phyloP scores from a whole-genome alignment of 2,888 invertebrate species.

The Netelia inedita region DNA sequence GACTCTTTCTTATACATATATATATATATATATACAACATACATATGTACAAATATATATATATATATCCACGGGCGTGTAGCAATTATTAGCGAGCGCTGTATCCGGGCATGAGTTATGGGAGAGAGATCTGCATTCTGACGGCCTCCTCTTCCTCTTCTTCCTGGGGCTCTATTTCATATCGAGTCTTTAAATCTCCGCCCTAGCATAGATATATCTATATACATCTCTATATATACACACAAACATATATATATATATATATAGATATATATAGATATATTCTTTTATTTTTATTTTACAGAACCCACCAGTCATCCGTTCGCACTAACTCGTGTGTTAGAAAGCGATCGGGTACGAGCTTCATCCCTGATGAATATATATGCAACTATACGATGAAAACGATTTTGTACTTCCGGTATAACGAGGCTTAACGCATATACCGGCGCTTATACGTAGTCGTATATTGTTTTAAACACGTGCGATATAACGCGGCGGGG shows the following conservation, averaged over 20 bases:
- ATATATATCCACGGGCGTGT: slow-evolving; percentile 75
- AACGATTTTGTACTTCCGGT: slow-evolving; percentile 62
- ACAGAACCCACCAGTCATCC: slow-evolving; percentile 37
- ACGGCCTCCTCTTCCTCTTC: slow-evolving; percentile 67
- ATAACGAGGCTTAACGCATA: slow-evolving; percentile 26
- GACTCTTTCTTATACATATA: slow-evolving; percentile 4
- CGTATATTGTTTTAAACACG: no score
- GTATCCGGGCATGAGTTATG: slow-evolving; percentile 77
- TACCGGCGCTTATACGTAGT: no score
- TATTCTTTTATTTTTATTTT: neutral
- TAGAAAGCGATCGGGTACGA: slow-evolving; percentile 62
- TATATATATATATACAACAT: neutral
- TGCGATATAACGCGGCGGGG: slow-evolving; percentile 2
- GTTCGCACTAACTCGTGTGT: slow-evolving; percentile 48
- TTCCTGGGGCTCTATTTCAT: slow-evolving; percentile 74
- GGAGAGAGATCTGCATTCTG: slow-evolving; percentile 77
- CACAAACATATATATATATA: neutral
- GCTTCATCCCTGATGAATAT: slow-evolving; percentile 45
- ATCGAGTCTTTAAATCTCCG: slow-evolving; percentile 81
- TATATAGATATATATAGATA: neutral
- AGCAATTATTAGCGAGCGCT: slow-evolving; percentile 80
- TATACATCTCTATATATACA: neutral
- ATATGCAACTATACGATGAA: slow-evolving; percentile 18
- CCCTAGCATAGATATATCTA: slow-evolving; percentile 65
- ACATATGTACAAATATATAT: slow-evolving; percentile 3